These are phyloP conservation scores for Chrysina gloriosa DNA, from an alignment of 2,888 invertebrate species.

Conservation along the genomic window DNA sequence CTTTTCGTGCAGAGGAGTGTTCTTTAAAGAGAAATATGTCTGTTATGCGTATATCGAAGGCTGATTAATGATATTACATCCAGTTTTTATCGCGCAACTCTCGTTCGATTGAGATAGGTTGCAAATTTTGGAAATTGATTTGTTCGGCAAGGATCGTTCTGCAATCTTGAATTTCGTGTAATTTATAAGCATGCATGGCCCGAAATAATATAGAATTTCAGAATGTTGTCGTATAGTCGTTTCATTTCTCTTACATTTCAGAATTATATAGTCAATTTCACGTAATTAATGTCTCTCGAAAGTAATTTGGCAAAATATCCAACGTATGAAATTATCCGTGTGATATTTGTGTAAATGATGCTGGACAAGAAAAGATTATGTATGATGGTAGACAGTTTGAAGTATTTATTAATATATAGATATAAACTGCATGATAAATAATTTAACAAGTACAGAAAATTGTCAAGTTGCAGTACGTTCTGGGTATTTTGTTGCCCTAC, in stretches of 20 bases:
- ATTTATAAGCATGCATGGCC: too few species aligned
- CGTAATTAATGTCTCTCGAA: background rate
- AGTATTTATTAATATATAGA: too few species aligned
- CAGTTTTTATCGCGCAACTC: background rate
- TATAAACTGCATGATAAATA: too few species aligned
- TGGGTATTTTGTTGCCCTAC: too few species aligned
- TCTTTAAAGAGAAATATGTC: background rate
- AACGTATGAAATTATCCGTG: background rate
- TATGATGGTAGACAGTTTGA: too few species aligned
- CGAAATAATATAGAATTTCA: too few species aligned
- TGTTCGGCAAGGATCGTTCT: too few species aligned
- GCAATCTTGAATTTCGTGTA: too few species aligned
- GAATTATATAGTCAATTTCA: constrained; percentile 1
- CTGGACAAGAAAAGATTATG: background rate
- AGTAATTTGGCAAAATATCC: background rate
- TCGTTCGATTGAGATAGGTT: background rate
- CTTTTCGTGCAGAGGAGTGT: constrained; percentile 15
- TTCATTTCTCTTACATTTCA: background rate
- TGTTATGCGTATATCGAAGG: background rate
- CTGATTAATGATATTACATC: background rate
- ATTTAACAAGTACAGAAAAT: too few species aligned
- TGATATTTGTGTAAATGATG: constrained; percentile 10
- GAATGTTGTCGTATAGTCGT: background rate
- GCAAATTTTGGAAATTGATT: too few species aligned
- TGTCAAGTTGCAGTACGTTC: too few species aligned